A percentile compares a stretch with the other conserved stretches of the same genome.
Evolutionary conservation across 2,113 vertebrate genomes (phyloP).

Genomic region (Theristicus caerulescens): DNA sequence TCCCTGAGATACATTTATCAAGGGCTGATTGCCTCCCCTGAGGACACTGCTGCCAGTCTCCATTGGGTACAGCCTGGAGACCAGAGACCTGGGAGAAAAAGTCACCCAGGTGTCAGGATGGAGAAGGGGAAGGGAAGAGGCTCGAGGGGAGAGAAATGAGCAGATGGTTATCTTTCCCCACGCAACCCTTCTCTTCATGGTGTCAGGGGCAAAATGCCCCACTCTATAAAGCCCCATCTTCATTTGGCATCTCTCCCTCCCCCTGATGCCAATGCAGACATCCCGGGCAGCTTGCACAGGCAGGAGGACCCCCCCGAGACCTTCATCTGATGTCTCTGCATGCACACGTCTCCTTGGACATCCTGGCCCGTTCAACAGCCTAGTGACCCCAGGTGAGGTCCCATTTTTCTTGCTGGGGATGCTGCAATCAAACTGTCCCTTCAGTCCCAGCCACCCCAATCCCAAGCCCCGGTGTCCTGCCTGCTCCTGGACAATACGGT

Average conservation of each 20-base stretch:
- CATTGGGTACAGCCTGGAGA: background rate
- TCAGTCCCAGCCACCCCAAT: background rate
- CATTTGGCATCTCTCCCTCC: background rate
- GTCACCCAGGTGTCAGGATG: background rate
- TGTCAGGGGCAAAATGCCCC: fast-evolving
- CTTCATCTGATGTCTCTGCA: background rate
- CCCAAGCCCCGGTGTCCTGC: no score
- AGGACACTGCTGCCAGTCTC: background rate
- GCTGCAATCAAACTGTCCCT: background rate
- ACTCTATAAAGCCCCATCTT: background rate
- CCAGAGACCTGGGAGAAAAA: background rate
- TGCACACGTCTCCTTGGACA: background rate
- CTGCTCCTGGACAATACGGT: background rate
- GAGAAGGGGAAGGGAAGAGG: background rate
- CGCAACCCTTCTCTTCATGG: background rate
- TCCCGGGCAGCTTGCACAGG: background rate
- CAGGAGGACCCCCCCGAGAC: background rate
- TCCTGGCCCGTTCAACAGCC: background rate
- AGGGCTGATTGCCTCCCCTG: background rate
- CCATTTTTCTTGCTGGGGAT: background rate
- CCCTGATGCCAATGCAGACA: fast-evolving
- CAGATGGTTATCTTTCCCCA: background rate
- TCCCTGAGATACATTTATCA: background rate
- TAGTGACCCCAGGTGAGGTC: background rate
- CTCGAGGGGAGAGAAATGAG: background rate